phyloP scores from a whole-genome alignment of 1,140 invertebrate genomes.

The Drosophila pruinosa region DNA sequence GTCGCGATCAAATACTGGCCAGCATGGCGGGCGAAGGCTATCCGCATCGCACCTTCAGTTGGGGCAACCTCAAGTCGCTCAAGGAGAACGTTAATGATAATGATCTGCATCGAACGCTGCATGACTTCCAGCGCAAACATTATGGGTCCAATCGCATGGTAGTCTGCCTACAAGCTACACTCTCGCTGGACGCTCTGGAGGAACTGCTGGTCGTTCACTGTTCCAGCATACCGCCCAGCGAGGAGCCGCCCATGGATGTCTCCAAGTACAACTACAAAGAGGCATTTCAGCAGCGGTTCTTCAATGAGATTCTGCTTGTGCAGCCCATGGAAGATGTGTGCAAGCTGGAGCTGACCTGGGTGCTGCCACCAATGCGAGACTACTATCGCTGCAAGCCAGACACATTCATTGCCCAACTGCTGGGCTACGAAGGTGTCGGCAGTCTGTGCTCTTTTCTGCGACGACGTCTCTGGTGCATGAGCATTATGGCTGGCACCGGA shows the following conservation, averaged over 20 bases:
- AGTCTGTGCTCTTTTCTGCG: slow-evolving; percentile 93
- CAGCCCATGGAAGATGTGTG: slow-evolving; percentile 88
- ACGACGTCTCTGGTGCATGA: slow-evolving; percentile 92
- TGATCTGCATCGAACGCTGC: slow-evolving; percentile 86
- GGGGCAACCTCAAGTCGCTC: slow-evolving; percentile 92
- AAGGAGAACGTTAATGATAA: slow-evolving; percentile 87
- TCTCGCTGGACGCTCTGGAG: slow-evolving; percentile 89
- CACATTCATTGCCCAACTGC: slow-evolving; percentile 90
- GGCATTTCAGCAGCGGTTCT: slow-evolving; percentile 87
- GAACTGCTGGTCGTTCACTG: slow-evolving; percentile 86
- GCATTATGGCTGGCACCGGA: slow-evolving; percentile 88
- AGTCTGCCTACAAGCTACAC: slow-evolving; percentile 90
- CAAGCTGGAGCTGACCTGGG: slow-evolving; percentile 90
- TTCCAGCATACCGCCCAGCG: slow-evolving; percentile 86
- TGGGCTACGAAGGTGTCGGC: slow-evolving; percentile 95
- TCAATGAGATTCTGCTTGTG: slow-evolving; percentile 88
- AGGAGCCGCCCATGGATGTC: slow-evolving; percentile 85
- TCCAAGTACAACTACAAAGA: slow-evolving; percentile 74
- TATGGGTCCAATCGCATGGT: slow-evolving; percentile 96
- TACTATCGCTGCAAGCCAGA: slow-evolving; percentile 90
- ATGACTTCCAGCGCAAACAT: slow-evolving; percentile 91
- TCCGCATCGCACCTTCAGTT: slow-evolving; percentile 91
- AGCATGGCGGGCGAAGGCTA: slow-evolving; percentile 87
- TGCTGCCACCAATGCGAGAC: slow-evolving; percentile 86
- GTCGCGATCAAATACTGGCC: slow-evolving; percentile 88